Evolutionary conservation across 2,113 vertebrate species (phyloP).

Genomic region (Centropristis striata): DNA sequence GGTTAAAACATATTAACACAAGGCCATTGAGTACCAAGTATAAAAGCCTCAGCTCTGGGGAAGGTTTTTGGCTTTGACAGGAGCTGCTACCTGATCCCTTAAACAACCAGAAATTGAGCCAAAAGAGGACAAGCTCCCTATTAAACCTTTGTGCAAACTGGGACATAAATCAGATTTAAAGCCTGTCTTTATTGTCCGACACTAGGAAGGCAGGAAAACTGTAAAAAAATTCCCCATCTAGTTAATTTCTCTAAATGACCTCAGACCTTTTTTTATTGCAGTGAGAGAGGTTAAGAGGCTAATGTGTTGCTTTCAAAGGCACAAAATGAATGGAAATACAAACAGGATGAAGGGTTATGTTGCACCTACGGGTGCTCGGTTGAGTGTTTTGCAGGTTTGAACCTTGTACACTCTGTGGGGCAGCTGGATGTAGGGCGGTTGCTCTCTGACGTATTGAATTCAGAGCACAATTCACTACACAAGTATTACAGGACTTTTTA

Average conservation of each 20-base stretch:
- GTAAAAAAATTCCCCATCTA: neutral
- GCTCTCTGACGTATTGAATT: constrained; percentile 7
- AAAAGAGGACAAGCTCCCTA: neutral
- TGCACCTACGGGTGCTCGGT: neutral
- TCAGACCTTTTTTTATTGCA: constrained; percentile 26
- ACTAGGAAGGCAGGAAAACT: constrained; percentile 8
- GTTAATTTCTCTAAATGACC: constrained; percentile 25
- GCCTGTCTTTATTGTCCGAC: constrained; percentile 10
- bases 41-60: neutral
- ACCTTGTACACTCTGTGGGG: constrained; percentile 4
- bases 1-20: neutral
- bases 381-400: constrained; percentile 11
- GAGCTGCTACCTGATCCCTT: constrained; percentile 11
- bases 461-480: neutral
- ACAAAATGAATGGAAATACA: constrained; percentile 2
- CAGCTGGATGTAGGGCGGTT: constrained; percentile 17
- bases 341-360: constrained; percentile 40
- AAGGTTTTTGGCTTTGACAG: constrained; percentile 1
- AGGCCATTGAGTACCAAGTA: constrained; percentile 2
- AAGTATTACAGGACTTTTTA: neutral
- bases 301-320: constrained; percentile 32
- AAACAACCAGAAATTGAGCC: constrained; percentile 1
- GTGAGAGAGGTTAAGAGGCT: neutral
- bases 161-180: neutral
- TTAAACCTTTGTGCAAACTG: constrained; percentile 8